Base-by-base conservation (phyloP, 2,113 vertebrate genomes). In the Xenotilapia leptura region DNA sequence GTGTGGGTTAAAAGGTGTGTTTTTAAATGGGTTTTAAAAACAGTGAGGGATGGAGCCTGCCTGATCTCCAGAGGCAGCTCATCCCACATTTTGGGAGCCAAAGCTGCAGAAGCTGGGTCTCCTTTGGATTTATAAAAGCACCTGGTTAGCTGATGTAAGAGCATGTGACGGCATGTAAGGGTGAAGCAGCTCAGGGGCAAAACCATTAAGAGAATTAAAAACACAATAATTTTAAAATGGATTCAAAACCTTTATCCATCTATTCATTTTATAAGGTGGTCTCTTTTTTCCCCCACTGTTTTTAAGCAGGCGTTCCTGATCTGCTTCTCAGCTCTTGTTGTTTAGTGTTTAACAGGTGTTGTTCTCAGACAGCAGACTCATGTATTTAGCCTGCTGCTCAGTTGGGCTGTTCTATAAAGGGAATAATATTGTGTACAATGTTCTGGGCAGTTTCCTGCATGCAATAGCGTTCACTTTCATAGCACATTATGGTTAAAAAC, bases 201-300 rank as follows among this genome's bases (percentile, higher is more conserved):
- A 38, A 13, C 33, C 19, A 21, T 21, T 21, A 65, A 68, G 33
- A 38, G 33, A 38, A 38, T 38, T 68, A 21, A 65, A 65, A 38
- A 38, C 33, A 38, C 38, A 65, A 65, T n/a, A 38, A 65, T 65
- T 65, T 65, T 38, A n/a, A 68, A 38, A 68, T 65, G 6, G 33
- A 68, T 68, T 38, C 19, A 38, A 38, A 13, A 13, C 60, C 19
- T 45, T 45, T 45, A 40, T 40, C 7, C 65, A 26, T 70, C 38
- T 26, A 23, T 10, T 73, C 38, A 17, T 42, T 73, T 26, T 17
- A 45, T 45, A 17, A 15, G 33, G 11, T 45, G 9, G 68, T 26
- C 13, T 70, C 13, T 33, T 26, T 40, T 14, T 4, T 0, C 3
- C 4, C 4, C 13, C 38, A 10, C 13, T 17, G 38, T 26, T 45